Conservation (phyloP, 2,113 vertebrate genomes). For the Abramis brama region DNA sequence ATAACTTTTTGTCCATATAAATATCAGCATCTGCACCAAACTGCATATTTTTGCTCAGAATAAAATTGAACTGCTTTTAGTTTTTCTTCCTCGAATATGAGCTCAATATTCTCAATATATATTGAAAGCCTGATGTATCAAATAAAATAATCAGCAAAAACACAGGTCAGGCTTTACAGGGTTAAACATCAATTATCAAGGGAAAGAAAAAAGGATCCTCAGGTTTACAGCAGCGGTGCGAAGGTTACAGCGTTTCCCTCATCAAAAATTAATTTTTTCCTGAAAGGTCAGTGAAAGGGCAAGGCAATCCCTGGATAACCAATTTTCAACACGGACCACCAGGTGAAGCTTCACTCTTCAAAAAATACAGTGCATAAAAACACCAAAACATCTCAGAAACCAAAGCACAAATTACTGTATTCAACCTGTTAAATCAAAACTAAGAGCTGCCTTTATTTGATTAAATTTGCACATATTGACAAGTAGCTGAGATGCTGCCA, state of each 20-base stretch:
- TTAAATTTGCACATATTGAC: neutral
- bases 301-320: neutral
- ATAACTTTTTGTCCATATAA: too few species aligned
- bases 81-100: too few species aligned
- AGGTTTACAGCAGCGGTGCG: neutral
- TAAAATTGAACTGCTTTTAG: too few species aligned
- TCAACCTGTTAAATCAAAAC: neutral
- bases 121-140: too few species aligned
- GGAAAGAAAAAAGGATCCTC: neutral
- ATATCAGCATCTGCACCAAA: too few species aligned
- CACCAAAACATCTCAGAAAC: neutral
- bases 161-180: neutral
- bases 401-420: neutral
- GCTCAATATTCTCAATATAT: too few species aligned
- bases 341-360: neutral
- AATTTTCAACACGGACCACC: neutral
- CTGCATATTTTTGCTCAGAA: too few species aligned
- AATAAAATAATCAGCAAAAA: too few species aligned
- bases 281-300: conserved; percentile 14
- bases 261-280: neutral
- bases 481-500: neutral
- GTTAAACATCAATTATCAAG: neutral
- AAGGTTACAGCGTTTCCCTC: conserved; percentile 14
- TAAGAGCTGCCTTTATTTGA: neutral
- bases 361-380: neutral